Evolutionary conservation across 1,140 invertebrate species (phyloP).

Genomic region (Zaprionus nigranus): DNA sequence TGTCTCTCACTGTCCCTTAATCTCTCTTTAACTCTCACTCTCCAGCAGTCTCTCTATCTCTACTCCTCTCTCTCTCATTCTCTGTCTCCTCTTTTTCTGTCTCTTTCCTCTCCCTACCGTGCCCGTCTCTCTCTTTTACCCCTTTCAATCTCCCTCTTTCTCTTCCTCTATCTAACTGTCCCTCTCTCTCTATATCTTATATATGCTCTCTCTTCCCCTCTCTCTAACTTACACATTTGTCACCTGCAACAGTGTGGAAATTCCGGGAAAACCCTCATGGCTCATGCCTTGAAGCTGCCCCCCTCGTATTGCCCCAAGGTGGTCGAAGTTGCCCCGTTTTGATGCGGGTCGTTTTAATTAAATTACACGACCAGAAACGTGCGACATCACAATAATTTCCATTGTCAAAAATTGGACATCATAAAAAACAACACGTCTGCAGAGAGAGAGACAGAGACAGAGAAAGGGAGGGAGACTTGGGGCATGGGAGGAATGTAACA

Average conservation of each 20-base stretch:
- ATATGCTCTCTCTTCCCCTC: neutral
- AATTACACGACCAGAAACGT: slow-evolving; percentile 79
- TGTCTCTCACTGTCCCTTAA: too few species aligned
- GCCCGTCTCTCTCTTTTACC: too few species aligned
- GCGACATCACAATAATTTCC: slow-evolving; percentile 81
- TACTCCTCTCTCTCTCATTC: too few species aligned
- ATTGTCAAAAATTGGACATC: slow-evolving; percentile 76
- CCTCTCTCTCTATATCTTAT: neutral
- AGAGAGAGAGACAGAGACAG: slow-evolving; percentile 26
- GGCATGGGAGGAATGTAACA: slow-evolving; percentile 62
- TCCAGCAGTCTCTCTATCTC: too few species aligned
- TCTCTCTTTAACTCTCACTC: too few species aligned
- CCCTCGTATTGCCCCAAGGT: slow-evolving; percentile 4
- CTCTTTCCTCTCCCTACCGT: too few species aligned
- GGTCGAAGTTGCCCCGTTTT: slow-evolving; percentile 22
- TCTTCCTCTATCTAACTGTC: neutral
- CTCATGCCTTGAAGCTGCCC: slow-evolving; percentile 28
- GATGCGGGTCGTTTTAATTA: slow-evolving; percentile 78
- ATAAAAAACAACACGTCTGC: slow-evolving; percentile 81
- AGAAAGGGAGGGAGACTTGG: slow-evolving; percentile 2
- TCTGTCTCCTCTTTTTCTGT: too few species aligned
- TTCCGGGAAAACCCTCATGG: slow-evolving; percentile 78
- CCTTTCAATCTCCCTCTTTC: neutral
- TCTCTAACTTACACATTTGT: slow-evolving; percentile 51
- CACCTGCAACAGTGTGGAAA: slow-evolving; percentile 63